Evolutionary conservation across 2,888 invertebrate species (phyloP), one percentile per base, ranked within the genome.

Genomic region (Nezara viridula): DNA sequence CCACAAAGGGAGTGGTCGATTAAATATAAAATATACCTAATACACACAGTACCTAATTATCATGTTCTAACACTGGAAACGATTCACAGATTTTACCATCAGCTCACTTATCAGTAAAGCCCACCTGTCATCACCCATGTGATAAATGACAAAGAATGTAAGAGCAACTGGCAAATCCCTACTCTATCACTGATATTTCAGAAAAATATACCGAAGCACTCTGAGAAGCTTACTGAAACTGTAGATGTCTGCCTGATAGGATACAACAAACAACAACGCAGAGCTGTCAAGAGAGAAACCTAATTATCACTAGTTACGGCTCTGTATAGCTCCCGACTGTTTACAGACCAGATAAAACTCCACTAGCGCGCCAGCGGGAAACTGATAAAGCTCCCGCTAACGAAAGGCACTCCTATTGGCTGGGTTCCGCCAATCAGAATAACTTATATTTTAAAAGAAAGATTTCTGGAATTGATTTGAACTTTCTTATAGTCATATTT

Each of bases 321-420:
- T 32, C 73, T 37, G 88, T 32, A 73, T 37, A 73, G 88, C 60
- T 47, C 66, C 50, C 86, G 86, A 85, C 89, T 89, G 89, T 86
- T 86, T 66, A 90, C 90, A 90, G 90, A 86, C 40, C 89, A 89
- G 90, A 90, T 90, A 90, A 89, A 89, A 90, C 90, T 89, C 86
- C 89, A 90, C 89, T 90, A 89, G 90, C 90, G 90, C 90, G 47
- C 86, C 52, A 90, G 85, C 88, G 89, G 73, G 50, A 52, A 49
- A 40, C 24, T 32, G 66, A 85, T 40, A 21, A 73, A 88, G 66
- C 47, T 73, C 19, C 27, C 49, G 27, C 66, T 19, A 47, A 21
- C 6, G 81, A 47, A 40, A 14, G 44, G 2, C 81, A 24, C 12
- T 81, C 47, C 44, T 47, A 81, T 81, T 81, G 81, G 81, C 5